These are phyloP conservation scores for Scaptodrosophila lebanonensis DNA, from an alignment of 1,140 invertebrate genomes.

Conservation along the genomic window DNA sequence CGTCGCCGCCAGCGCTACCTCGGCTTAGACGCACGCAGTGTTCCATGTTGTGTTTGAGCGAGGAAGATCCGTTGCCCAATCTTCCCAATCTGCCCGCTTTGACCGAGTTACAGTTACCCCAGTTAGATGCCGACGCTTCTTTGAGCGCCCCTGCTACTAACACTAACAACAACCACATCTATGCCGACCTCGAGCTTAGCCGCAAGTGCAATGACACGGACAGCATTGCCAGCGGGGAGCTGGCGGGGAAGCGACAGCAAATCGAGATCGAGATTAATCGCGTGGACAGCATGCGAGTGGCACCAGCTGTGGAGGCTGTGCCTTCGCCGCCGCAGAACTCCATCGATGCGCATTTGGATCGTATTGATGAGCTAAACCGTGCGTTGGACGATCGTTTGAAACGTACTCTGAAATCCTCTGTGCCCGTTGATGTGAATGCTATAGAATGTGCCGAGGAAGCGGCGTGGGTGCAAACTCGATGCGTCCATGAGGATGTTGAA, in stretches of 20 bases:
- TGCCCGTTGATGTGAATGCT: constrained; percentile 48
- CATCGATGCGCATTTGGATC: constrained; percentile 69
- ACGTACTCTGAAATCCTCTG: constrained; percentile 28
- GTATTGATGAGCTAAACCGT: constrained; percentile 68
- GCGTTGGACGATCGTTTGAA: constrained; percentile 67
- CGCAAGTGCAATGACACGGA: constrained; percentile 3
- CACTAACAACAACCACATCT: constrained; percentile 72
- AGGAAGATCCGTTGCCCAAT: constrained; percentile 32
- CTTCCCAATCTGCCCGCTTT: constrained; percentile 21
- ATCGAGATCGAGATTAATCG: constrained; percentile 63
- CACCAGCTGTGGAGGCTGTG: neutral
- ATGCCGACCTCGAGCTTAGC: constrained; percentile 61
- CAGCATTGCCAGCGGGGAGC: constrained; percentile 30
- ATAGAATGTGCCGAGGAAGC: constrained; percentile 52
- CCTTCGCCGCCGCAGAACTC: constrained; percentile 42
- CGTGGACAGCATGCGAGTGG: neutral
- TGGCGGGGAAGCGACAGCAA: constrained; percentile 12
- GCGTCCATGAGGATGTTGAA: constrained; percentile 22
- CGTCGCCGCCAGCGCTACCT: constrained; percentile 40
- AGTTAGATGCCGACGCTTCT: too few relatives aligned
- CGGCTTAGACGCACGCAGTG: constrained; percentile 58
- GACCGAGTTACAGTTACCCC: constrained; percentile 28
- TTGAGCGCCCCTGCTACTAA: constrained; percentile 53
- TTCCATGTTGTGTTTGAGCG: constrained; percentile 68
- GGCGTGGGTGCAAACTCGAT: constrained; percentile 15